Base-by-base conservation (phyloP, 2,888 invertebrate species). In the Slavum lentiscoides region DNA sequence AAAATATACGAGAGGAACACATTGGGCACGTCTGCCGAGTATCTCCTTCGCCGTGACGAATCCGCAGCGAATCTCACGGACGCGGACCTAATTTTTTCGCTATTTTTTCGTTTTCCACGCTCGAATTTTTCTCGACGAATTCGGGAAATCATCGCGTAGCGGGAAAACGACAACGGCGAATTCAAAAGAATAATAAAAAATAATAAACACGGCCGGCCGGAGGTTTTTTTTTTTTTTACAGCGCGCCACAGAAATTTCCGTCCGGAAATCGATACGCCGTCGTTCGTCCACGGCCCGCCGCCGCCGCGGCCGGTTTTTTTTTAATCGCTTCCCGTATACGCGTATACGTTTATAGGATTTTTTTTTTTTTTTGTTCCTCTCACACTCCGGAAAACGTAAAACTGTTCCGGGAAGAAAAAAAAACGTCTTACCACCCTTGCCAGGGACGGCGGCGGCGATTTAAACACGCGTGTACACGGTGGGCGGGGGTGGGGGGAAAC, bases 21-120 rank as follows among this genome's bases (percentile, higher is more conserved):
- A 69, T 76, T 61, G 68, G 69, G 77, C 77, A 69, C 53, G 77
- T 53, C 3, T 6, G 55, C 17, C 55, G 49, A 9, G 76, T 49
- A 19, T 69, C 61, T 21, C 49, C 15, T 49, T 7, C 6, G 43
- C 9, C 13, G 49, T 13, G 49, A 49, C 49, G 49, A 49, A 49
- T 61, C 77, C 69, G 76, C 43, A 49, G 67, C 76, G 76, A 76
- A 76, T 76, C 76, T 69, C 68, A 76, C 30, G 30, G 30, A 1
- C 30, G 30, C 30, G 68, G 76, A 68, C 69, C 3, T 5, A 9
- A 59, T 11, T 3, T 59, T 21, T 59, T 59, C 21, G 21, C 5
- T 21, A 1, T 59, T 7, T 58, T 58, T 6, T 6, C 43, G 4
- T 6, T 43, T 1, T 55, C 17, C 13, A 17, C 13, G 13, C 5